A percentile compares a stretch with the other conserved stretches of the same genome.
phyloP scores from a whole-genome alignment of 2,113 vertebrate species.

The Antechinus stuartii region DNA sequence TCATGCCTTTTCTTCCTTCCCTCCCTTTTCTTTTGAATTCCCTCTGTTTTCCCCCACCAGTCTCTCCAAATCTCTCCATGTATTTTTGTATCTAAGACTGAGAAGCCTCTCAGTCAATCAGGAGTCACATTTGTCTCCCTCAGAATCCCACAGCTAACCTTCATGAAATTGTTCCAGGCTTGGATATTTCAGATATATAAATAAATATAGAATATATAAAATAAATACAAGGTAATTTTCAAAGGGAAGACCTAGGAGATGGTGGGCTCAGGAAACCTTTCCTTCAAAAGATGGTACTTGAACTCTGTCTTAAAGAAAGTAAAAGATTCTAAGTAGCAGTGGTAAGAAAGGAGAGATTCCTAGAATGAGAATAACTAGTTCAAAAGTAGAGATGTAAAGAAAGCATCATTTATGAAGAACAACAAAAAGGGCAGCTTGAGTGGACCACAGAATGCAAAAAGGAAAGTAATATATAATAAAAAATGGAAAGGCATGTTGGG shows the following conservation, averaged over 20 bases:
- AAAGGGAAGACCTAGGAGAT: not conserved
- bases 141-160: not conserved
- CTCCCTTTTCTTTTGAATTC: not conserved
- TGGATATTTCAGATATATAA: not conserved
- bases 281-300: not conserved
- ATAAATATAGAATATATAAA: not conserved
- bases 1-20: not conserved
- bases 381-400: too few species aligned
- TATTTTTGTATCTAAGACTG: not conserved
- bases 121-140: not conserved
- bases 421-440: too few species aligned
- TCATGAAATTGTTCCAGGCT: not conserved
- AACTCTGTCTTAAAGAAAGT: not conserved
- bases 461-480: too few species aligned
- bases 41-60: not conserved
- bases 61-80: not conserved
- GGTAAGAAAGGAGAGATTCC: too few species aligned
- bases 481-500: too few species aligned
- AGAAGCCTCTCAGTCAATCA: not conserved
- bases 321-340: not conserved
- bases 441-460: too few species aligned
- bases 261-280: not conserved
- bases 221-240: not conserved
- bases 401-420: too few species aligned
- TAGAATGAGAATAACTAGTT: too few species aligned